phyloP scores from a whole-genome alignment of 2,888 invertebrate genomes.

The Cloeon dipterum region DNA sequence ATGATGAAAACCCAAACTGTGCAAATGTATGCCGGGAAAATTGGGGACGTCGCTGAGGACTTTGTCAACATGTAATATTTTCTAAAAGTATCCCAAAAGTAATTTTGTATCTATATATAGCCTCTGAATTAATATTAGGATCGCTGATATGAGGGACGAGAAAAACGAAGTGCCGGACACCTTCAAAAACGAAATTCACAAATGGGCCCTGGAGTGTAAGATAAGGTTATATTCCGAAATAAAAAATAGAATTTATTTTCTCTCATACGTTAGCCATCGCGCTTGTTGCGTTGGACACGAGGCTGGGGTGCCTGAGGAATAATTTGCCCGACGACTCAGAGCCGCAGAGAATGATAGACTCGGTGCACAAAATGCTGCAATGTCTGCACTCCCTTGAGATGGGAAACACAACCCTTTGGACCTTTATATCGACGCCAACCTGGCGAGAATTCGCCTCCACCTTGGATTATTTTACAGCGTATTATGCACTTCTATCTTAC shows the following conservation, averaged over 20 bases:
- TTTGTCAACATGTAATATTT: constrained; percentile 39
- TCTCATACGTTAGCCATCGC: constrained; percentile 16
- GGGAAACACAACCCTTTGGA: constrained; percentile 16
- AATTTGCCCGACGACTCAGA: constrained; percentile 15
- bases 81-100: too few relatives aligned
- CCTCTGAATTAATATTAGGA: constrained; percentile 2
- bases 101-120: too few relatives aligned
- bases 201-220: constrained; percentile 22
- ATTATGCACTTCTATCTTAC: constrained; percentile 7
- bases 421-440: constrained; percentile 13
- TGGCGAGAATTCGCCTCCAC: constrained; percentile 15
- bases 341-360: constrained; percentile 19
- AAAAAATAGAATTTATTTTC: background rate
- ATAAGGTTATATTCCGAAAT: background rate
- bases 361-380: constrained; percentile 12
- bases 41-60: constrained; percentile 52
- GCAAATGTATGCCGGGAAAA: constrained; percentile 51
- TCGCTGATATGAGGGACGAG: constrained; percentile 20
- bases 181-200: constrained; percentile 14
- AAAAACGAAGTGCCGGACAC: constrained; percentile 12
- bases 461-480: constrained; percentile 20
- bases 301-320: constrained; percentile 19
- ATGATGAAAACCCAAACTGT: constrained; percentile 31
- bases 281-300: constrained; percentile 18
- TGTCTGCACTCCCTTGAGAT: constrained; percentile 15